Evolutionary conservation across 2,797 vertebrate genomes (phyloP).

Genomic region (Notolepis coatsorum): DNA sequence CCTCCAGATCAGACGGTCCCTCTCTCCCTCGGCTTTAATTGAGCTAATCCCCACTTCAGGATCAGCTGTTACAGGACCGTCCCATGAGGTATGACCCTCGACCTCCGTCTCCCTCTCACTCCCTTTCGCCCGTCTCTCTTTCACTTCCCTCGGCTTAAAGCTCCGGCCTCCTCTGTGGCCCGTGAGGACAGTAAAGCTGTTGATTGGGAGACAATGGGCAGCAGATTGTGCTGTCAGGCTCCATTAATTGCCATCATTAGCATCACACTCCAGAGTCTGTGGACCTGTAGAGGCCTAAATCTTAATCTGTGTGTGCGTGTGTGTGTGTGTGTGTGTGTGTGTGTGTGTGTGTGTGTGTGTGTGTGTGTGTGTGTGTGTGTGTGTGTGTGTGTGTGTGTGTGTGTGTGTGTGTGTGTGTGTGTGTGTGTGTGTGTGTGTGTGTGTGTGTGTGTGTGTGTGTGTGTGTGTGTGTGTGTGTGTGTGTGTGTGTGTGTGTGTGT

Average conservation of each 20-base stretch:
- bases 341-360: conserved; percentile 7
- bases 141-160: conserved; percentile 60
- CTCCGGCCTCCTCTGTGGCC: conserved; percentile 72
- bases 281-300: conserved; percentile 72
- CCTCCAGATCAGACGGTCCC: conserved; percentile 85
- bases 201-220: conserved; percentile 95
- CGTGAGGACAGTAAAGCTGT: conserved; percentile 86
- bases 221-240: conserved; percentile 99
- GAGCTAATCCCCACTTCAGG: conserved; percentile 95
- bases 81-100: conserved; percentile 74
- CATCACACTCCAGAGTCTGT: conserved; percentile 92
- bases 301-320: conserved; percentile 69
- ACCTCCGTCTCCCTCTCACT: conserved; percentile 23
- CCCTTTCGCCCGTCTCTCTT: conserved; percentile 33
- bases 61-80: conserved; percentile 87
- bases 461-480: not conserved
- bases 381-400: not conserved
- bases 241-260: conserved; percentile 99
- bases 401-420: conserved; percentile 1
- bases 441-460: not conserved
- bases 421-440: not conserved
- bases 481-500: too few relatives aligned
- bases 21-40: conserved; percentile 83
- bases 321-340: conserved; percentile 26
- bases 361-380: conserved; percentile 13